phyloP scores from a whole-genome alignment of 2,113 vertebrate genomes.

The Ailurus styani region DNA sequence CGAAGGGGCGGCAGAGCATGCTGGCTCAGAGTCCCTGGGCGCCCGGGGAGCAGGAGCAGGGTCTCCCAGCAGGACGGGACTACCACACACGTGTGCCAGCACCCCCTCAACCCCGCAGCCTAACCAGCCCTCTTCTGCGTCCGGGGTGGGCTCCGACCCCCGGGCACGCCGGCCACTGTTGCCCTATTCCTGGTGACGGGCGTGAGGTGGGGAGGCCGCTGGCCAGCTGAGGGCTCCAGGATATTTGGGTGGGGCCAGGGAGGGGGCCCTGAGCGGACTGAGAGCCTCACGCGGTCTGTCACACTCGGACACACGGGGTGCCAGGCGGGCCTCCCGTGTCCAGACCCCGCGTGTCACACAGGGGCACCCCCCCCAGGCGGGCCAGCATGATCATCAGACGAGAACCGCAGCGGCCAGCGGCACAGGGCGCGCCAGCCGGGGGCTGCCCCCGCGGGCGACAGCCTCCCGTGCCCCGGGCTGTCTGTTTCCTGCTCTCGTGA shows the following conservation, averaged over 20 bases:
- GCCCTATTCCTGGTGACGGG: accelerated
- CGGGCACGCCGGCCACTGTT: accelerated
- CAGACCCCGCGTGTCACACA: background rate
- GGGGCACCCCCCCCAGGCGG: background rate
- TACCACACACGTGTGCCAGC: accelerated
- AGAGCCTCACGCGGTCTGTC: background rate
- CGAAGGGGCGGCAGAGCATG: accelerated
- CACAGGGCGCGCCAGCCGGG: accelerated
- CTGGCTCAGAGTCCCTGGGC: no score
- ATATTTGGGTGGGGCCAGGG: background rate
- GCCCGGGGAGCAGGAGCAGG: background rate
- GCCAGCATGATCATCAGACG: accelerated
- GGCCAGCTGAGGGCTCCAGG: background rate
- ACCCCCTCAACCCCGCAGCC: background rate
- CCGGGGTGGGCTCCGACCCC: background rate
- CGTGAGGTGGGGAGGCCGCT: background rate
- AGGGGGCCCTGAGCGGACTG: background rate
- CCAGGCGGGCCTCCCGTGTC: no score
- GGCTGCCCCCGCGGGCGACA: accelerated
- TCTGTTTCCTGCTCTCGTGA: background rate
- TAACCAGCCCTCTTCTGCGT: accelerated
- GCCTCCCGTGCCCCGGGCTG: accelerated
- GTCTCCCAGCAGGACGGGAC: background rate
- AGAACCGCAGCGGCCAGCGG: accelerated
- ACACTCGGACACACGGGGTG: no score